Base-by-base conservation (phyloP, 1,140 invertebrate species). In the Aphelinus atriplicis region DNA sequence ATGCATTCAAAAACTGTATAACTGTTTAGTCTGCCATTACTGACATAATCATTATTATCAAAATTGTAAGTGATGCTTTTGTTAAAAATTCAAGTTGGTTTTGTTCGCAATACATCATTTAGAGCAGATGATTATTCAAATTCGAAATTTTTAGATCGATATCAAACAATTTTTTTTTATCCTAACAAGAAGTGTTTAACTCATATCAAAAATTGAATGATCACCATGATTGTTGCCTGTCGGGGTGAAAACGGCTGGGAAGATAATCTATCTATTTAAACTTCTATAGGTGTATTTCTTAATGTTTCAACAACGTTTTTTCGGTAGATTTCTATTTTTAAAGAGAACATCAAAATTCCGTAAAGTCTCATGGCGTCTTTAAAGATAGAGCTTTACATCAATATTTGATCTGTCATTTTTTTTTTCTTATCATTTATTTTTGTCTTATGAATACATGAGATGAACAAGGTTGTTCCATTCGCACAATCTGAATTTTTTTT, bases 261-360 rank as follows among this genome's bases (percentile, higher is more conserved):
- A 74, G 9, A 74, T 6, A 55, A 74, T 61, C 64, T 74, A 68
- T 55, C 56, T 74, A 74, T 74, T 67, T 74, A 74, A 68, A 74
- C 10, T 74, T 74, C 65, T 68, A 74, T 68, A 74, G 70, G 48
- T 57, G 53, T 74, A 57, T 74, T 72, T 67, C 53, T 67, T 74
- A 62, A 74, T 67, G 65, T 7, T 74, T 74, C 68, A 74, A 74
- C 72, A 74, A 65, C 68, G 64, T 74, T 67, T 56, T 61, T 73
- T 47, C 60, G 26, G 62, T 65, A 60, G 66, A 73, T 66, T 73
- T 56, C 58, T 73, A 66, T 47, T 66, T 72, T 73, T 58, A 65
- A 66, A 73, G 71, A 58, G 71, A 73, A 73, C 71, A 73, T 73
- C 56, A 47, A 73, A 66, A 73, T 58, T 73, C 66, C 45, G 26